Base-by-base conservation (phyloP, 2,888 invertebrate genomes). In the Catocala sponsa region DNA sequence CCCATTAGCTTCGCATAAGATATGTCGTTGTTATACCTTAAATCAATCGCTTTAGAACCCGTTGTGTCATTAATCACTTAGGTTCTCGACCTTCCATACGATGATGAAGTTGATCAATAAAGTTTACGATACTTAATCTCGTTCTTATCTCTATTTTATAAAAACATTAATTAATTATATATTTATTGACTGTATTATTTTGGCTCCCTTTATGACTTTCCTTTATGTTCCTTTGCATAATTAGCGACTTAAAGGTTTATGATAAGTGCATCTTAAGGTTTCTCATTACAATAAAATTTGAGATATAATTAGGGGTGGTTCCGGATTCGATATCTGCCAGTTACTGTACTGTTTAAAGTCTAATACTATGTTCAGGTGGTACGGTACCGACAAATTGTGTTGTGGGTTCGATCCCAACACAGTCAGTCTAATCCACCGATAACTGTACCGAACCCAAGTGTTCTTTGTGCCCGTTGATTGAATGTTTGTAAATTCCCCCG, bases 71-170 rank as follows among this genome's bases (percentile, higher is more conserved):
- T 60, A 15, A 53, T 61, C 66, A 58, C 46, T 13, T 13, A 48
- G 49, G 12, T 35, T 12, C 41, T 56, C 13, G 38, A 49, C 53
- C 42, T 55, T 38, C 6, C 35, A 38, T 38, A 38, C 9, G 35
- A 42, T 64, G 35, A 32, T 47, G 2, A 46, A 38, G 12, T 25
- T 25, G 25, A 25, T 64, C 10, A 55, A 55, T 62, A 58, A 54
- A 59, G 9, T 67, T 72, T 63, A 70, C 13, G 33, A 43, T 48
- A 35, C 38, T n/a, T 52, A 38, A 68, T 55, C 55, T 52, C 49
- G 47, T 68, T 58, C 12, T 57, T 49, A 57, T 48, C 46, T 62
- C 11, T 32, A 9, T 50, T 46, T 55, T 44, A 11, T 11, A 42
- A 44, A 12, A 44, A 12, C 12, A 6, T 12, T 44, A 44, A 44